These are phyloP conservation scores for Dexiosoma caninum DNA, from an alignment of 2,888 invertebrate genomes.

Conservation along the genomic window DNA sequence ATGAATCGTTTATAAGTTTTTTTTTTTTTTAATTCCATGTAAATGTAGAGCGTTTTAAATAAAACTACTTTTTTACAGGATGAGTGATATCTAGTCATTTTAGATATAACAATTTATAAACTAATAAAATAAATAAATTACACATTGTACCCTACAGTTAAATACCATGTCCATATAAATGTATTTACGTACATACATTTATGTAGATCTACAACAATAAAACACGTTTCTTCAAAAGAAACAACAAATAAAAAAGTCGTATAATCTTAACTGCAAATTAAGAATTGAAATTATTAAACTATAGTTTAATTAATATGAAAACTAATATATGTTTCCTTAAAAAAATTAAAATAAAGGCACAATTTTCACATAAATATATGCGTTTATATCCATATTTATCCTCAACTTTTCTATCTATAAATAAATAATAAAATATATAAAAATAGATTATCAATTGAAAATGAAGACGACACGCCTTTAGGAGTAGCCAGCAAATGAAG, in stretches of 20 bases:
- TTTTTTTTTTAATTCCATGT: constrained; percentile 6
- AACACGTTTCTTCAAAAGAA: constrained; percentile 36
- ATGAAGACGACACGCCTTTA: too few species aligned
- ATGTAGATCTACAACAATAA: constrained; percentile 13
- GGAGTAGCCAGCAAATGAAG: too few species aligned
- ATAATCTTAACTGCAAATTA: neutral
- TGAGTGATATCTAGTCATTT: constrained; percentile 58
- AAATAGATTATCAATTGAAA: too few species aligned
- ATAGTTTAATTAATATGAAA: too few species aligned
- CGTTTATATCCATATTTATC: too few species aligned
- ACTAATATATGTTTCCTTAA: too few species aligned
- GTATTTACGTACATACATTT: constrained; percentile 2
- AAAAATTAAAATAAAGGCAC: too few species aligned
- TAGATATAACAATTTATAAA: constrained; percentile 43
- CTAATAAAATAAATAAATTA: constrained; percentile 24
- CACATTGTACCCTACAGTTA: too few species aligned
- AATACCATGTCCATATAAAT: constrained; percentile 12
- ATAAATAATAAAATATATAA: too few species aligned
- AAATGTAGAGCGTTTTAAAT: constrained; percentile 10
- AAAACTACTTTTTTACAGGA: constrained; percentile 6
- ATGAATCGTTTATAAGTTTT: neutral
- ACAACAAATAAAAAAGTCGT: neutral
- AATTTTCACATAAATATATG: too few species aligned
- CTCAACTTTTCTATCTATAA: too few species aligned
- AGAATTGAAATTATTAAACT: too few species aligned